Percentiles rank a stretch among this genome's conserved stretches.
phyloP scores from a whole-genome alignment of 2,888 invertebrate genomes.

The Ophion costatus region DNA sequence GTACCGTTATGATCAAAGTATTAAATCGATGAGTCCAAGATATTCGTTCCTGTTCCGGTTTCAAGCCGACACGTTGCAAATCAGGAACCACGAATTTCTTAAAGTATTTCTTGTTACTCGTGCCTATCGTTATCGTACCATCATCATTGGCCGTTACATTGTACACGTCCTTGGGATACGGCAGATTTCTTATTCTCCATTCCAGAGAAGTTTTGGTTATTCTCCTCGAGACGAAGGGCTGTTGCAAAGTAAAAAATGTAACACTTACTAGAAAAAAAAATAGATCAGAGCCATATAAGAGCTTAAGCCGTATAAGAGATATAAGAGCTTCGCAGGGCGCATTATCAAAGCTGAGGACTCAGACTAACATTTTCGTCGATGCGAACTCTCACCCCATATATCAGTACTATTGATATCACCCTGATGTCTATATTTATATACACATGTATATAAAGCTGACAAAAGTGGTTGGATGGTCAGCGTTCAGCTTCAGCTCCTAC shows the following conservation, averaged over 20 bases:
- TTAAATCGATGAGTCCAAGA: conserved; percentile 89
- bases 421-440: too few relatives aligned
- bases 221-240: conserved; percentile 89
- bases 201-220: conserved; percentile 90
- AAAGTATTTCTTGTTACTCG: conserved; percentile 92
- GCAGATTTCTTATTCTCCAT: conserved; percentile 92
- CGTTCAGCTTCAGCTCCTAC: too few relatives aligned
- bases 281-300: too few relatives aligned
- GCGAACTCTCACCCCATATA: too few relatives aligned
- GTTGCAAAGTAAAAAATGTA: neutral
- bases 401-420: too few relatives aligned
- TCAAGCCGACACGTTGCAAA: conserved; percentile 87
- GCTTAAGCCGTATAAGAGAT: too few relatives aligned
- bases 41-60: conserved; percentile 87
- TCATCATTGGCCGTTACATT: conserved; percentile 88
- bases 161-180: conserved; percentile 90
- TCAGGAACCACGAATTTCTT: conserved; percentile 90
- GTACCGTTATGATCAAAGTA: conserved; percentile 90
- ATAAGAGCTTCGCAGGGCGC: too few relatives aligned
- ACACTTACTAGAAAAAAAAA: neutral
- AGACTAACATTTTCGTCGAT: too few relatives aligned
- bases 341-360: too few relatives aligned
- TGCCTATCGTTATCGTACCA: conserved; percentile 88
- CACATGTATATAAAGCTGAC: too few relatives aligned
- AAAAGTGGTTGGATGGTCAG: too few relatives aligned